Evolutionary conservation across 30 jellyfish, hydroid and myxozoan species (phyloP).

Genomic region (Hydractinia echinata): DNA sequence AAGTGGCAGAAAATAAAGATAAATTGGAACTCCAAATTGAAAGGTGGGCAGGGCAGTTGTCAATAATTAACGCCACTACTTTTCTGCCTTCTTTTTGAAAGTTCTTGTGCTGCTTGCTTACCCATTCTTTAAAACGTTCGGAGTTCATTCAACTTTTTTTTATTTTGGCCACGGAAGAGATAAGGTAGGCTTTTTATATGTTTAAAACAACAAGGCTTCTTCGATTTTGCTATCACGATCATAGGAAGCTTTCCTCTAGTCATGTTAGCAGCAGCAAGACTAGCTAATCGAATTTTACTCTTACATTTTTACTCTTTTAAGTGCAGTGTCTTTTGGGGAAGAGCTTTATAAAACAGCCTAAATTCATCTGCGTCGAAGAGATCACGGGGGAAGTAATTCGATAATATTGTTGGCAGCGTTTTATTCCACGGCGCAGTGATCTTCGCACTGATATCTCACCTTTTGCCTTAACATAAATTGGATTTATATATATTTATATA

Average conservation of each 20-base stretch:
- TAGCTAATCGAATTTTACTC: constrained; percentile 1
- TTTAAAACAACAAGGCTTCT: constrained; percentile 6
- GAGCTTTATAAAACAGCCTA: constrained; percentile 10
- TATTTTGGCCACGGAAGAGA: too few species aligned
- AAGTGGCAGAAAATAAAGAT: too few species aligned
- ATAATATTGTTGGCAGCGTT: constrained; percentile 11
- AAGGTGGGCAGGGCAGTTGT: too few species aligned
- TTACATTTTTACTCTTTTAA: not conserved
- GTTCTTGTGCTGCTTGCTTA: constrained; percentile 5
- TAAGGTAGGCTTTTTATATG: not conserved
- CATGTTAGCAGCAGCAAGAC: constrained; percentile 7
- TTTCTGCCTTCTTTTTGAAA: constrained; percentile 3
- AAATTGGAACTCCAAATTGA: too few species aligned
- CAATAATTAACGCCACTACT: too few species aligned
- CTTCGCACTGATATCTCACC: too few species aligned
- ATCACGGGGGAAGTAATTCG: constrained; percentile 11
- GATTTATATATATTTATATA: too few species aligned
- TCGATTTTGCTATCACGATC: constrained; percentile 5
- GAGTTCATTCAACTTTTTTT: constrained; percentile 6
- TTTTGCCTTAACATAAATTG: not conserved
- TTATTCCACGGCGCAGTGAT: constrained; percentile 11
- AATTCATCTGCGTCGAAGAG: constrained; percentile 1
- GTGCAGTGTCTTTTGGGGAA: too few species aligned
- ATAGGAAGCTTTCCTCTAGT: constrained; percentile 5
- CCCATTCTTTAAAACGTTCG: not conserved